Conservation (phyloP, 2,113 vertebrate species). For the Galeopterus variegatus region DNA sequence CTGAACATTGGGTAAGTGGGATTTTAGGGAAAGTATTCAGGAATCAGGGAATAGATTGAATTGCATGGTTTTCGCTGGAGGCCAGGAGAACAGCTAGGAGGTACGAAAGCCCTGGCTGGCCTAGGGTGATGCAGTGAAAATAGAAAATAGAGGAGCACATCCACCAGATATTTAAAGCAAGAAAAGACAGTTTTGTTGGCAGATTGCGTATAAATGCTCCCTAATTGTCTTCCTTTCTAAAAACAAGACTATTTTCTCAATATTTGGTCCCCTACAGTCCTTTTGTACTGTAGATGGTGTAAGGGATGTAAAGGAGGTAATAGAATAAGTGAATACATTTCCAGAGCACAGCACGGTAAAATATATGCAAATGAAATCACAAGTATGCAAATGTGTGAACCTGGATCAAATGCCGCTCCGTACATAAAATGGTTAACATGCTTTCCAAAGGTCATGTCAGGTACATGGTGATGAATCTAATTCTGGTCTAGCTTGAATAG, state of each 20-base stretch:
- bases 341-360: slow-evolving; percentile 51
- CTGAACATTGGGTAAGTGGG: neutral
- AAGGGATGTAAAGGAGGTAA: slow-evolving; percentile 49
- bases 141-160: neutral
- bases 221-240: neutral
- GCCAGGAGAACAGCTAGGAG: neutral
- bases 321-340: slow-evolving; percentile 65
- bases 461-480: slow-evolving; percentile 58
- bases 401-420: slow-evolving; percentile 72
- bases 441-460: slow-evolving; percentile 62
- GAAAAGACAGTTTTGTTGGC: neutral
- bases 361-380: slow-evolving; percentile 79
- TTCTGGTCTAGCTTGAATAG: slow-evolving; percentile 14
- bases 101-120: neutral
- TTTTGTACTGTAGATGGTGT: neutral
- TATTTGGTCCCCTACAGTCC: neutral
- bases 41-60: neutral
- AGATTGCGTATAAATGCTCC: neutral
- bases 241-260: neutral
- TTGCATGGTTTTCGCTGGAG: neutral
- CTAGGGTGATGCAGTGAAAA: neutral
- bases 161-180: neutral
- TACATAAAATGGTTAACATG: slow-evolving; percentile 66
- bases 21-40: slow-evolving; percentile 24
- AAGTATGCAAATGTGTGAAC: slow-evolving; percentile 75